Conservation (phyloP, 1,140 invertebrate genomes). For the Hypothenemus hampei region DNA sequence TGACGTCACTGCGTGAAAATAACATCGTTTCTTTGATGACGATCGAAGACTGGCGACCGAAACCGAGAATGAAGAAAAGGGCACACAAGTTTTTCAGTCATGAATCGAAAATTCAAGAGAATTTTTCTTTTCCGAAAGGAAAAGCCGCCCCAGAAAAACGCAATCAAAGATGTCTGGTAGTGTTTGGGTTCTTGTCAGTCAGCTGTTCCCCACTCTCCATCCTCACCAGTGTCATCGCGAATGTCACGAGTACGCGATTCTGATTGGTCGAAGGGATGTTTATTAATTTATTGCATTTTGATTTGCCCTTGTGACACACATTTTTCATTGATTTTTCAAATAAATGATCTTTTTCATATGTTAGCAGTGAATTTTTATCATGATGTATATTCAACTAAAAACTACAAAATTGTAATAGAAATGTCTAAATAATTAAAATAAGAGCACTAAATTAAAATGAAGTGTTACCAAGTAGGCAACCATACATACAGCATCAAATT, state of each 20-base stretch:
- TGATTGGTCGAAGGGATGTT: slow-evolving; percentile 3
- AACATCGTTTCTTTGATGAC: slow-evolving; percentile 23
- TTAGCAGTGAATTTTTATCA: too few relatives aligned
- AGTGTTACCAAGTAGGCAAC: too few relatives aligned
- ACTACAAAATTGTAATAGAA: too few relatives aligned
- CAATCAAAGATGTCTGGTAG: slow-evolving; percentile 36
- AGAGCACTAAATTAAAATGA: too few relatives aligned
- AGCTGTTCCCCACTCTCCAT: slow-evolving; percentile 36
- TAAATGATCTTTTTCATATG: too few relatives aligned
- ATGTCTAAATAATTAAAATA: too few relatives aligned
- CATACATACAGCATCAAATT: too few relatives aligned
- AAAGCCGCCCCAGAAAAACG: slow-evolving; percentile 29
- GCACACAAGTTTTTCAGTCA: slow-evolving; percentile 33
- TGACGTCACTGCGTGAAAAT: slow-evolving; percentile 35
- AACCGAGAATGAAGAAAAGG: slow-evolving; percentile 14
- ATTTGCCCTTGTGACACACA: slow-evolving; percentile 26
- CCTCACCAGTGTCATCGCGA: slow-evolving; percentile 3
- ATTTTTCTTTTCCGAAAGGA: slow-evolving; percentile 26
- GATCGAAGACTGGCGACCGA: slow-evolving; percentile 24
- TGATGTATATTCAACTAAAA: too few relatives aligned
- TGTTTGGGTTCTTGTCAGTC: slow-evolving; percentile 36
- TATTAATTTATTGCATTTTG: slow-evolving; percentile 22
- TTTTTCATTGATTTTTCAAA: too few relatives aligned
- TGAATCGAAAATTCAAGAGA: slow-evolving; percentile 28
- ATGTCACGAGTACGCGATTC: slow-evolving; percentile 9